Conservation (phyloP, 2,888 invertebrate genomes). For the Agelastica alni region DNA sequence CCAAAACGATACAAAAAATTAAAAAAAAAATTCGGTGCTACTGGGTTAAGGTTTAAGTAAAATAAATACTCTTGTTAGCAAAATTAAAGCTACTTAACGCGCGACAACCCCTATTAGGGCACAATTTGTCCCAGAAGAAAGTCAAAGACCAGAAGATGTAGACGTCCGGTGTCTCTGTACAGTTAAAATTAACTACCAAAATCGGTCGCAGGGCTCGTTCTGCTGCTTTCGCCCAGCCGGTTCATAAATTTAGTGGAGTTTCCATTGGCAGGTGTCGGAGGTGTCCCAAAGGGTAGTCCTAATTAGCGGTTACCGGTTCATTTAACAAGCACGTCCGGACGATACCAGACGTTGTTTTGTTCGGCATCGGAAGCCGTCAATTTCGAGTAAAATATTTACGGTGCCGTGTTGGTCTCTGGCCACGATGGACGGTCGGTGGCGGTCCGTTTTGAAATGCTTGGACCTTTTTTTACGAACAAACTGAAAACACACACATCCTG, state of each 20-base stretch:
- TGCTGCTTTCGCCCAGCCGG: constrained; percentile 29
- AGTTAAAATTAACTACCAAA: background rate
- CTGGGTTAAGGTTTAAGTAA: no score
- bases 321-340: constrained; percentile 53
- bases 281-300: constrained; percentile 53
- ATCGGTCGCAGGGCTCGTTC: background rate
- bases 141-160: background rate
- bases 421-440: background rate
- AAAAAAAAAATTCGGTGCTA: no score
- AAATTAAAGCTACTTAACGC: no score
- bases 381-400: constrained; percentile 54
- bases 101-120: no score
- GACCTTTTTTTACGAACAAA: background rate
- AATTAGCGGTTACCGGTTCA: constrained; percentile 56
- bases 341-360: constrained; percentile 52
- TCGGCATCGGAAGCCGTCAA: constrained; percentile 51
- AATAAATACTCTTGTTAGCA: no score
- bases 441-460: background rate
- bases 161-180: background rate
- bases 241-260: constrained; percentile 49
- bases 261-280: constrained; percentile 55
- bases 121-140: background rate
- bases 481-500: no score
- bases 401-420: constrained; percentile 4
- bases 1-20: no score